Evolutionary conservation across 2,888 invertebrate species (phyloP), one percentile per base, ranked within the genome.

Genomic region (Plutella xylostella): DNA sequence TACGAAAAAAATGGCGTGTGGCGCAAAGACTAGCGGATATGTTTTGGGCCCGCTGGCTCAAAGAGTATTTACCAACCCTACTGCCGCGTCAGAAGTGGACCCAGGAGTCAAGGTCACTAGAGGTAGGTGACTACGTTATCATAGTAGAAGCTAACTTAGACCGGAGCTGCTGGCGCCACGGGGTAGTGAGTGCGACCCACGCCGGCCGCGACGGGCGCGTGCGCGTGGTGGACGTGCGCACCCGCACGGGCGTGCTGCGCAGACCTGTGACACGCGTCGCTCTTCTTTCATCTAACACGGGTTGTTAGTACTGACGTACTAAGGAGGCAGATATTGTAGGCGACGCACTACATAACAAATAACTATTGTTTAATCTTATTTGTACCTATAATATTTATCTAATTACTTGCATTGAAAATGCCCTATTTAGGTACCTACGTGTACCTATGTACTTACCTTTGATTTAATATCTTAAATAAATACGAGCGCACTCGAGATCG

Each of bases 31-130:
- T 53, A 7, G 50, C 52, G 1, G 49, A 54, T 17, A 40, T 14
- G 25, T 55, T 58, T 18, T 60, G 56, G 59, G 45, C 39, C 12
- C 31, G 56, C 6, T 61, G 57, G 58, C 12, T 56, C 0, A 28
- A 46, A 4, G 57, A 59, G 34, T 53, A 60, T 19, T 42, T 60
- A 2, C 58, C 60, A 6, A 53, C 49, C 2, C 35, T 59, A 3
- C 28, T 41, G 31, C 30, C 41, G 11, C 28, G 41, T 3, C 17
- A 6, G 6, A 20, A 17, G 4, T 9, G 17, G 5, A 15, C 18
- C 6, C 5, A 25, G 5, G 5, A 11, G 5, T 5, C 5, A 5
- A 5, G 25, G 25, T 5, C 5, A 7, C 25, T 25, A 11, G 11
- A 25, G 25, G 11, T 25, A 37, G 37, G 37, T 6, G 37, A 37